Base-by-base conservation (phyloP, 1,140 invertebrate species). In the Drosophila lacteicornis region DNA sequence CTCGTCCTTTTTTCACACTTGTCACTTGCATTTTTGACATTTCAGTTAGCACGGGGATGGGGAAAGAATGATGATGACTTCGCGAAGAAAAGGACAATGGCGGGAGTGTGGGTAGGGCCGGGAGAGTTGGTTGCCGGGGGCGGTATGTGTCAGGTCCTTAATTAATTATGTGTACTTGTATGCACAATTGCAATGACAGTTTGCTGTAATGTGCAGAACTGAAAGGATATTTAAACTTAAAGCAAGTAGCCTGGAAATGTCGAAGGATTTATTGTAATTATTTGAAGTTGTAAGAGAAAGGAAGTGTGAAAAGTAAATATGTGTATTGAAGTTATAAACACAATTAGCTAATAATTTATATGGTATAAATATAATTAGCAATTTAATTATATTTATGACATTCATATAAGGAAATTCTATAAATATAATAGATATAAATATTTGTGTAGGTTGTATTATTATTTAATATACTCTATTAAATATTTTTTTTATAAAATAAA, bases 1-100 rank as follows among this genome's bases (percentile, higher is more conserved):
- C 61, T 87, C 69, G 81, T 87, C 84, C 84, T 87, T 87, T 87
- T 87, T 88, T 87, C 84, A 87, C 84, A 87, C 84, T 87, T 87
- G 84, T 87, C 84, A 87, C 84, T 84, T 88, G 85, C 84, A 87
- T 88, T 87, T 87, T 87, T 88, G 84, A 87, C 84, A 87, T 87
- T 87, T 88, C 84, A 84, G 84, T 88, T 87, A 88, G 80, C 76
- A 80, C 79, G 50, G 70, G 63, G 43, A 30, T 12, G 57, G 43
- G 19, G 17, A 45, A 49, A 45, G 45, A 30, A 62, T 57, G 63
- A 77, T 77, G 75, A 77, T 56, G 49, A 49, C 51, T 53, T 46
- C 65, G 58, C 49, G 43, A 56, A 38, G 36, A 68, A 65, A 45
- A 66, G 58, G 65, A 70, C 58, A 55, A 43, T 65, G 45, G 33